Percentiles rank a stretch among this genome's conserved stretches.
These are phyloP conservation scores for Euclidia mi DNA, from an alignment of 2,888 invertebrate species.

Conservation along the genomic window DNA sequence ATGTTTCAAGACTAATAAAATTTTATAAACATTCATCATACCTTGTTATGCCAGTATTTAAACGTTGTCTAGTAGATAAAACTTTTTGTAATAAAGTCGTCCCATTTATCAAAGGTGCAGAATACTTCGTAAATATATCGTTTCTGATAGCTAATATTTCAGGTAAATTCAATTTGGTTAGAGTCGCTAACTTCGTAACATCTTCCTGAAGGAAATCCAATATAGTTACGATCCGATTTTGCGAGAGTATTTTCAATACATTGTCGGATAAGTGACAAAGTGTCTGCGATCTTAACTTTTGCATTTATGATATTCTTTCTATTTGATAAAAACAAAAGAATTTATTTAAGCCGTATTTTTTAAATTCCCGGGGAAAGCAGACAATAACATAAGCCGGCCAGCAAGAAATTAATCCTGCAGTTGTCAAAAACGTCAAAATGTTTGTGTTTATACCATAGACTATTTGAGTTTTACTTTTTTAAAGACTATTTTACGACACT, in stretches of 20 bases:
- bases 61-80: conserved; percentile 65
- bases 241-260: conserved; percentile 80
- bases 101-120: conserved; percentile 78
- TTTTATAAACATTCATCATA: conserved; percentile 55
- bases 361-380: too few species aligned
- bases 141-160: conserved; percentile 78
- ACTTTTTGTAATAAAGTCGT: conserved; percentile 65
- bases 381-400: too few species aligned
- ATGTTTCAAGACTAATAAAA: too few species aligned
- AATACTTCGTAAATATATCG: conserved; percentile 86
- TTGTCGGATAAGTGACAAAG: conserved; percentile 73
- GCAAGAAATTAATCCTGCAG: too few species aligned
- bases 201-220: conserved; percentile 90
- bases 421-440: too few species aligned
- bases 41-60: conserved; percentile 88
- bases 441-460: too few species aligned
- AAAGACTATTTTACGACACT: too few species aligned
- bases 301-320: conserved; percentile 68
- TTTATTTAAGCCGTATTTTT: too few species aligned
- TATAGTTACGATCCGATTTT: conserved; percentile 88
- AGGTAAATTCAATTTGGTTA: conserved; percentile 85
- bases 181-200: conserved; percentile 83
- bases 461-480: too few species aligned
- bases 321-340: not conserved
- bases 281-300: conserved; percentile 65